phyloP scores from a whole-genome alignment of 2,113 vertebrate species.

The Accipiter virgatus region DNA sequence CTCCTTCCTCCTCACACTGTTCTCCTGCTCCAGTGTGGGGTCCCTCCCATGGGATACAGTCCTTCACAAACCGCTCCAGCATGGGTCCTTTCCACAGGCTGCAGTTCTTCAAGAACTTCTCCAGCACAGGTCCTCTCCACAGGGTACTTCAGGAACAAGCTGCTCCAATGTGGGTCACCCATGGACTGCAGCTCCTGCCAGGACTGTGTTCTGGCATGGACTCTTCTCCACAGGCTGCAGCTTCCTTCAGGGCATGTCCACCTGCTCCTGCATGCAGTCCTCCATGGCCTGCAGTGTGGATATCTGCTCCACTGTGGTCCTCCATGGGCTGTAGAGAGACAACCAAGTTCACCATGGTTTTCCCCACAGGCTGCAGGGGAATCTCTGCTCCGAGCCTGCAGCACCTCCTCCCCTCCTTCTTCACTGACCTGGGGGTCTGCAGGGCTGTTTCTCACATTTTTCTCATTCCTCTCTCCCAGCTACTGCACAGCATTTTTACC shows the following conservation, averaged over 20 bases:
- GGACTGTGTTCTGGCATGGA: not conserved
- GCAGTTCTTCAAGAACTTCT: not conserved
- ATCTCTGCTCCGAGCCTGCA: rapidly evolving
- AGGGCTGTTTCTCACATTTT: not conserved
- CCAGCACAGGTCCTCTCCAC: not conserved
- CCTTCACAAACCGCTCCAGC: not conserved
- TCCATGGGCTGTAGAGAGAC: not conserved
- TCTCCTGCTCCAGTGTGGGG: not conserved
- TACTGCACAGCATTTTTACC: not conserved
- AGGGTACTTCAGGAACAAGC: not conserved
- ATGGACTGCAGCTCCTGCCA: not conserved
- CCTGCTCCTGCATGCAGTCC: not conserved
- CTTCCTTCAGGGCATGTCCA: not conserved
- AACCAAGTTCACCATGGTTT: not conserved
- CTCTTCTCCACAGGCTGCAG: not conserved
- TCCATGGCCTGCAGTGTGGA: not conserved
- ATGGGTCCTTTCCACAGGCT: not conserved
- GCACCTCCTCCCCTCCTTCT: not conserved
- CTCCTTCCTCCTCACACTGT: not conserved
- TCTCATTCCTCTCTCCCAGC: not conserved
- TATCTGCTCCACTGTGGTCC: no score
- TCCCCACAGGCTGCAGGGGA: not conserved
- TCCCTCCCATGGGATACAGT: not conserved
- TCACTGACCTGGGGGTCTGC: not conserved
- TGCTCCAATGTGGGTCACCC: not conserved